These are phyloP conservation scores for Drosophila maculinotata DNA, from an alignment of 2,888 invertebrate species.

Conservation along the genomic window DNA sequence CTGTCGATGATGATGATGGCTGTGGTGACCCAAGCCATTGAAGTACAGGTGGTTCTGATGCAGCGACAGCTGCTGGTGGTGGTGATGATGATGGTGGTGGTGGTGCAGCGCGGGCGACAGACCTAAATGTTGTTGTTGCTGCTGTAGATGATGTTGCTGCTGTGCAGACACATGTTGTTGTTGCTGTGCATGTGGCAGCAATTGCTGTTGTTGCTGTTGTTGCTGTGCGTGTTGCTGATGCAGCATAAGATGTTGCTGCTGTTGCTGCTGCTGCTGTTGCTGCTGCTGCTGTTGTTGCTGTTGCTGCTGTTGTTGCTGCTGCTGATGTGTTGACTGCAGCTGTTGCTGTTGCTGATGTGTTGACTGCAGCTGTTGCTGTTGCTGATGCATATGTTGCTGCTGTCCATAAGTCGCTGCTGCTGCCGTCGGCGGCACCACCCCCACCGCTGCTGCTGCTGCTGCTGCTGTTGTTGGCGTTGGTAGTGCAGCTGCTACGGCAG, in stretches of 20 bases:
- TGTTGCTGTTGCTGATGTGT: constrained; percentile 50
- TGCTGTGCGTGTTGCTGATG: constrained; percentile 47
- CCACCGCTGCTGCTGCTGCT: constrained; percentile 60
- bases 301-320: constrained; percentile 57
- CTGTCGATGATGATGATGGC: constrained; percentile 83
- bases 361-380: constrained; percentile 44
- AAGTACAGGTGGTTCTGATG: constrained; percentile 81
- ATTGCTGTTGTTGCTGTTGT: constrained; percentile 44
- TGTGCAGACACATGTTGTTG: constrained; percentile 37
- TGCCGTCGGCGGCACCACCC: constrained; percentile 51
- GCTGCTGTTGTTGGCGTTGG: constrained; percentile 55
- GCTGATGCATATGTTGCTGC: constrained; percentile 54
- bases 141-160: constrained; percentile 51
- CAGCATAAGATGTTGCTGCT: constrained; percentile 40
- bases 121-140: constrained; percentile 46
- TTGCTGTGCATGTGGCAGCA: constrained; percentile 19
- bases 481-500: constrained; percentile 55
- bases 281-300: constrained; percentile 38
- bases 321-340: constrained; percentile 57
- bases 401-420: constrained; percentile 38
- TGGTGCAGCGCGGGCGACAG: constrained; percentile 39
- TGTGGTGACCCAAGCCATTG: constrained; percentile 82
- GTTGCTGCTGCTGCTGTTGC: constrained; percentile 49
- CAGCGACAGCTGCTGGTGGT: constrained; percentile 75
- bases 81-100: constrained; percentile 72